Base-by-base conservation (phyloP, 1,140 invertebrate genomes). In the Dinoponera quadriceps region DNA sequence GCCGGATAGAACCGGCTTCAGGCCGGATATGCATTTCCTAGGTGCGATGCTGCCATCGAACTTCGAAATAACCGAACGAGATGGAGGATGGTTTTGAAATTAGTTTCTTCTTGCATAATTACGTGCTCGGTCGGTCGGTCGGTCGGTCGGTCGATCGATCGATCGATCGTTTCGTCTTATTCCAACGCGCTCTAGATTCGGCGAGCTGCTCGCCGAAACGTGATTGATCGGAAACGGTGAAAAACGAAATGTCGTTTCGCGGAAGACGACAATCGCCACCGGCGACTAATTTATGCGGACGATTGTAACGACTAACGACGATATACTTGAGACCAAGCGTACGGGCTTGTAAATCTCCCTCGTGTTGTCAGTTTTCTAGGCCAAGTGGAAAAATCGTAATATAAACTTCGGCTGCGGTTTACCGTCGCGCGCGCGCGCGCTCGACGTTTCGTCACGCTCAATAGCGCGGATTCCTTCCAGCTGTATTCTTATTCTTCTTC, bases 381-480 rank as follows among this genome's bases (percentile, higher is more conserved):
- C 48, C 74, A 77, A 77, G 74, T 66, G 74, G 74, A 77, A 77
- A 54, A 77, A 77, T 68, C 62, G 44, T 27, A 68, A 59, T 68
- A 75, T 75, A 77, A 77, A 77, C 29, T 77, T 66, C 20, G 74
- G 29, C 63, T 48, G 51, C 48, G 48, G 27, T 77, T 77, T 77
- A 77, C 25, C 48, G n/a, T 4, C 29, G 29, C 27, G 14, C 11
- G 7, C 54, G n/a, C 18, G 18, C 54, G 7, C 54, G n/a, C 18
- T 13, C 54, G 29, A 9, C 48, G 25, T 66, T 77, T 54, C 13
- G 20, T 77, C 25, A 38, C 13, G 20, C 22, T 38, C 48, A 77
- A 54, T 29, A 3, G 0, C 38, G n/a, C 38, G 44, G 29, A 38
- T 54, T 33, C 48, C 14, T 38, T n/a, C 4, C 18, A n/a, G 48